Evolutionary conservation across 1,140 invertebrate species (phyloP), one percentile per base, ranked within the genome.

Genomic region (Drosophila repletoides): DNA sequence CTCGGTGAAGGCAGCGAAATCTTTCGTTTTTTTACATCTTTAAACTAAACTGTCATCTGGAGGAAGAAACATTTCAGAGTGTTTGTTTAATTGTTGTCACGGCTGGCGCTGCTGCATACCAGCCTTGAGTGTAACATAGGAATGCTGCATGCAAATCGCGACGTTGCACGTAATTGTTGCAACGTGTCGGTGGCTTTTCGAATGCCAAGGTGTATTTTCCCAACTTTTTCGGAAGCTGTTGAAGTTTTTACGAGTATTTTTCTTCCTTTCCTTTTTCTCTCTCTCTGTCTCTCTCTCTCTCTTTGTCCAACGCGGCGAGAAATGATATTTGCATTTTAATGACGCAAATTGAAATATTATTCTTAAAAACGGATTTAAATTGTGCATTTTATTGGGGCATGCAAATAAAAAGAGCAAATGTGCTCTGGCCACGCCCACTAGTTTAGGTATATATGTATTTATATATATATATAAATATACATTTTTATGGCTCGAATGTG

Each of bases 271-370:
- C 6, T 15, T 5, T 29, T 17, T 15, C 2, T 14, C 3, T n/a
- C 26, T 9, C 24, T 1, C 15, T 15, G 9, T 21, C 9, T n/a
- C 45, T n/a, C n/a, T n/a, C n/a, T n/a, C n/a, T n/a, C n/a, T n/a
- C n/a, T n/a, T n/a, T n/a, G n/a, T n/a, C n/a, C n/a, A n/a, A n/a
- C n/a, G n/a, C n/a, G n/a, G n/a, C n/a, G n/a, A n/a, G n/a, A 51
- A 41, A 53, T 75, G 71, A 9, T 43, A 75, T 80, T 79, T 81
- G 71, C 76, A 79, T 79, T 71, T 75, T 61, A 80, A 75, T 75
- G 76, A 66, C 59, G 59, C 64, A 74, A 52, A 52, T 31, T 21
- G 34, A 61, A 31, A 61, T 61, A 34, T 60, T 19, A 38, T 48
- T 59, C 17, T 28, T 9, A 7, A 12, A 34, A 12, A 19, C 3